Conservation (phyloP, 2,888 invertebrate genomes). For the Apamea epomidion region DNA sequence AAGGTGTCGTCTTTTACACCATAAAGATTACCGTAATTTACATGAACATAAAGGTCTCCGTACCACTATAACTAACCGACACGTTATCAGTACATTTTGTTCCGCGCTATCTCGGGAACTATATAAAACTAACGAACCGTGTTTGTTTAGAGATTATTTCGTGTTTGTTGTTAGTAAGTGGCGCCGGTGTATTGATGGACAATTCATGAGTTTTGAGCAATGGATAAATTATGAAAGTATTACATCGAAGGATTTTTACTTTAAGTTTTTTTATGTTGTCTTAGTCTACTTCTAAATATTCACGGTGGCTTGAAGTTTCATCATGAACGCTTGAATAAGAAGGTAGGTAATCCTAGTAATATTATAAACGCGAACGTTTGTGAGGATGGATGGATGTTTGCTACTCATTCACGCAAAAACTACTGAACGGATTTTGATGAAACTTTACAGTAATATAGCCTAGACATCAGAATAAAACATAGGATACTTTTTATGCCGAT, state of each 20-base stretch:
- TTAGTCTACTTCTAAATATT: not conserved
- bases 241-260: not conserved
- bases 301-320: not conserved
- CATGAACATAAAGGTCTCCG: conserved; percentile 44
- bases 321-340: too few species aligned
- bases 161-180: conserved; percentile 45
- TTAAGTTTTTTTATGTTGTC: not conserved
- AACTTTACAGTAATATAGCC: too few species aligned
- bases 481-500: too few species aligned
- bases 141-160: conserved; percentile 61
- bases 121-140: conserved; percentile 63
- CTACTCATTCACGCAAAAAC: too few species aligned
- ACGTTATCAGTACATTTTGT: conserved; percentile 66
- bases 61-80: conserved; percentile 49
- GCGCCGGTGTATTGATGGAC: conserved; percentile 15
- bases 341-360: too few species aligned
- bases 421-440: too few species aligned
- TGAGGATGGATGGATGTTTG: too few species aligned
- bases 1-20: conserved; percentile 21
- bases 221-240: too few species aligned
- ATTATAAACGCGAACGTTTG: too few species aligned
- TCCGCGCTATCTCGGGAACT: conserved; percentile 63
- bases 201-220: not conserved
- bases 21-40: conserved; percentile 52
- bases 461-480: too few species aligned